A percentile compares a stretch with the other conserved stretches of the same genome.
Conservation (phyloP, 2,113 vertebrate genomes). For the Mobula birostris region DNA sequence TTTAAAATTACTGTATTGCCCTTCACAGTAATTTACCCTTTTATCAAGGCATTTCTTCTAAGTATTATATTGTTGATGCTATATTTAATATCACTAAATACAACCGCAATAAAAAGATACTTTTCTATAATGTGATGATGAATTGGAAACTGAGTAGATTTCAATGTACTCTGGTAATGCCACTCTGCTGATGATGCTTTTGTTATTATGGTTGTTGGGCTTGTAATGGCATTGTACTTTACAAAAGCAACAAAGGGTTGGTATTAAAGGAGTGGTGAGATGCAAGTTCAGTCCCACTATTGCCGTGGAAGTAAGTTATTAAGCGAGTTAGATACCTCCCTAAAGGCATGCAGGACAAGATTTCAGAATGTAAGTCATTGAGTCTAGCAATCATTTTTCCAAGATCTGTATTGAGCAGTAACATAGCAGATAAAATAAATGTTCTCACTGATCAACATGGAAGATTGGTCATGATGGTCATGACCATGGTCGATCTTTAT, state of each 20-base stretch:
- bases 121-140: neutral
- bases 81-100: neutral
- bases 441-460: neutral
- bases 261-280: neutral
- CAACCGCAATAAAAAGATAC: neutral
- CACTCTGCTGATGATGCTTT: neutral
- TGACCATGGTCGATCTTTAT: neutral
- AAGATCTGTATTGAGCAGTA: neutral
- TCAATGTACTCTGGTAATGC: neutral
- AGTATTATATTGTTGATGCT: neutral
- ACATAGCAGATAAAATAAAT: neutral
- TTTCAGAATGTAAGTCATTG: neutral
- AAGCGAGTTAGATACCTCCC: neutral
- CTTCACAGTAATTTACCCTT: neutral
- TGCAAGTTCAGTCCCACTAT: neutral
- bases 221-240: neutral
- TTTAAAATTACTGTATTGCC: neutral
- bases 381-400: too few species aligned
- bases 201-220: neutral
- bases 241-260: neutral
- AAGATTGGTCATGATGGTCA: neutral
- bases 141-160: neutral
- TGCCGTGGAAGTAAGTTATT: neutral
- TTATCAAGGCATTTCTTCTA: neutral
- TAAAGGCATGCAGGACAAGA: neutral